Evolutionary conservation across 2,797 vertebrate genomes (phyloP), one percentile per base, ranked within the genome.

Genomic region (Chromis chromis): DNA sequence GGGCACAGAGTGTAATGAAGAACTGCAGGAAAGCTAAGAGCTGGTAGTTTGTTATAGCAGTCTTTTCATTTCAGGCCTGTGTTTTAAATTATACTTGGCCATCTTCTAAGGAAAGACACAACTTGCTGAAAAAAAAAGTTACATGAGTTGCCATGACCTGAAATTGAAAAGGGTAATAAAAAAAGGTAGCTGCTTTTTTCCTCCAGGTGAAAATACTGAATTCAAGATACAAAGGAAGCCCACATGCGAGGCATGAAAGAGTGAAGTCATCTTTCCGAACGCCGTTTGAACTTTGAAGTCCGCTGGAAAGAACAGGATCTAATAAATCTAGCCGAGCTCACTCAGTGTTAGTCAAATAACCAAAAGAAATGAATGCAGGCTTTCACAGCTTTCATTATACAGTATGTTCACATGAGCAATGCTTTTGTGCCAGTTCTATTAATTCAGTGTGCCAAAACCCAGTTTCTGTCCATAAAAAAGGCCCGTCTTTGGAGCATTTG

Each of bases 151-250:
- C 63, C 54, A 33, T 53, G 55, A 74, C 52, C 53, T 50, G 0
- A 74, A 74, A 80, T 67, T 73, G 12, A 44, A 83, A 79, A 79
- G 13, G 33, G 62, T 76, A 59, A 81, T 83, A 77, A 76, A 80
- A 85, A 27, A 64, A 54, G 17, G 21, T 53, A 1, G 6, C 10
- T n/a, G 17, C 31, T 74, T 79, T 71, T 31, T 10, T 71, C 62
- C 79, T 74, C 25, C 36, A 65, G 61, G 54, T 76, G 39, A 62
- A 79, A 69, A 55, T 46, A 74, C 24, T 21, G 52, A 76, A 64
- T 62, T 81, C 14, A 13, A 42, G 70, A 73, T 78, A 46, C 28
- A 24, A 61, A 73, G 53, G 65, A 50, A 70, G 71, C 36, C 59
- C 74, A 36, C 21, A 5, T 55, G 73, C 64, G 17, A 65, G 48